Evolutionary conservation across 2,113 vertebrate genomes (phyloP).

Genomic region (Callipepla californica): DNA sequence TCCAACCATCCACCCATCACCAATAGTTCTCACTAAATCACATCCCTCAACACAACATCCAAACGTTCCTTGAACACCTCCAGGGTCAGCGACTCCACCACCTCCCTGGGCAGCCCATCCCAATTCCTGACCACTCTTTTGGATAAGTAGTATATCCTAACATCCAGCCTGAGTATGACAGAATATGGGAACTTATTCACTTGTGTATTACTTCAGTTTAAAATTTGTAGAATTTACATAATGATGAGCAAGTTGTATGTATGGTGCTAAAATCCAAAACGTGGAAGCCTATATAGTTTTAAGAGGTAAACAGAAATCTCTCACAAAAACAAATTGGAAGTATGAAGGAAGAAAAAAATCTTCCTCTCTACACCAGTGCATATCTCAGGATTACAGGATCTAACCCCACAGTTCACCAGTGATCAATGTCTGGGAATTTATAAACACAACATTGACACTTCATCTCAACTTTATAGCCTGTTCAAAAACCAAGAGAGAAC

Average conservation of each 20-base stretch:
- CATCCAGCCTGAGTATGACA: neutral
- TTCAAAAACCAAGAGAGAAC: neutral
- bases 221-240: neutral
- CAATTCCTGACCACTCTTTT: no score
- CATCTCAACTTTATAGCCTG: neutral
- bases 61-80: no score
- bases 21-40: no score
- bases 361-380: neutral
- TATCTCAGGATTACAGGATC: neutral
- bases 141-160: no score
- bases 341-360: neutral
- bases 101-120: no score
- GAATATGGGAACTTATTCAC: constrained; percentile 12
- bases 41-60: no score
- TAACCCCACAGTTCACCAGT: neutral
- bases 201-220: constrained; percentile 19
- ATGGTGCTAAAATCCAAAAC: neutral
- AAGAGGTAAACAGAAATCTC: neutral
- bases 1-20: no score
- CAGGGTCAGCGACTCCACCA: no score
- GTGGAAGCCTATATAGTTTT: neutral
- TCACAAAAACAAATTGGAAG: neutral
- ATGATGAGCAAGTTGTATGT: neutral
- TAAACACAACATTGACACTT: neutral
- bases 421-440: neutral